Percentiles rank a stretch among this genome's conserved stretches.
Conservation (phyloP, 2,797 vertebrate species). For the Pyrocephalus nanus region DNA sequence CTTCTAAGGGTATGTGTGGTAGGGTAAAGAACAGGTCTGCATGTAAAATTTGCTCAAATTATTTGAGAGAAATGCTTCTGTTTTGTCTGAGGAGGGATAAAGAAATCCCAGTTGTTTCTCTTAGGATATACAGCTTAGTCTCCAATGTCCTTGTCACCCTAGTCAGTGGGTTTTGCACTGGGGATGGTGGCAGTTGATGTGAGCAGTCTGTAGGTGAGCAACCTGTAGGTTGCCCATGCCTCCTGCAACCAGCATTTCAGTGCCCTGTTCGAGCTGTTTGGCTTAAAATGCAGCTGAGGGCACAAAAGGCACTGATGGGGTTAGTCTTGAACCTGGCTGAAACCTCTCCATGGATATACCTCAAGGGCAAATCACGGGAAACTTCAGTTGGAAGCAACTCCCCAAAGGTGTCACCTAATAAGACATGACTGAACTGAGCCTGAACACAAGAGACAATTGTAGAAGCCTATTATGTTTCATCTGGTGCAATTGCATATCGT, state of each 20-base stretch:
- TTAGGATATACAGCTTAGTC: background rate
- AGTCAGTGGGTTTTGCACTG: background rate
- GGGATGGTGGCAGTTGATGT: background rate
- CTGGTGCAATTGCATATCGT: background rate
- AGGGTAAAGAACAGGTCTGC: background rate
- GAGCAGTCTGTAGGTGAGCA: too few relatives aligned
- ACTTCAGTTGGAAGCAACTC: accelerated
- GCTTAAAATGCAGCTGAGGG: background rate
- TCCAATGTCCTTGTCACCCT: background rate
- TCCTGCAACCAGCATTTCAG: background rate
- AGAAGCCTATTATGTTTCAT: background rate
- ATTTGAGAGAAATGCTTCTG: background rate
- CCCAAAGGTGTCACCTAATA: background rate
- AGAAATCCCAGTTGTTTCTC: background rate
- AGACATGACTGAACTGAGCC: background rate
- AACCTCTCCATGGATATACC: accelerated
- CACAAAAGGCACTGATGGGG: background rate
- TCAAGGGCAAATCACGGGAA: accelerated
- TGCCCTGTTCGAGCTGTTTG: background rate
- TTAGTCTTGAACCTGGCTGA: background rate
- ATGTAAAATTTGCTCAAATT: background rate
- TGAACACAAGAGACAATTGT: background rate
- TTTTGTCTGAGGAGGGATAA: background rate
- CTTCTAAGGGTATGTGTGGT: accelerated
- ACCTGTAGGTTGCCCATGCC: accelerated